These are phyloP conservation scores for Hystrix brachyura DNA, from an alignment of 2,113 vertebrate species.

Conservation along the genomic window DNA sequence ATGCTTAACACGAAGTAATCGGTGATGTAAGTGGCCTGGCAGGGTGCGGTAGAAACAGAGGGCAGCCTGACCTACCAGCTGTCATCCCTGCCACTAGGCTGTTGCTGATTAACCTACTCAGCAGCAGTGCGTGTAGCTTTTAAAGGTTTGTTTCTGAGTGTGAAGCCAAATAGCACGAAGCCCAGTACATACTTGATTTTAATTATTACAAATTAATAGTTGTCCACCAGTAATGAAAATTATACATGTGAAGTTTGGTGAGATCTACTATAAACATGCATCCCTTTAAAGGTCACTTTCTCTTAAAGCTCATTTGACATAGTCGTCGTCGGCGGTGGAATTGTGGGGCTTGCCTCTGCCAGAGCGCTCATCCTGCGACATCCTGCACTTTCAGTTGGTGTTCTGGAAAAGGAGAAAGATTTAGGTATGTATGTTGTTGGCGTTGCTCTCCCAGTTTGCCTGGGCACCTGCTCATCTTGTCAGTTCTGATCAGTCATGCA, in stretches of 20 bases:
- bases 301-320: constrained; percentile 85
- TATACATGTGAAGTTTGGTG: neutral
- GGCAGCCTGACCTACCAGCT: neutral
- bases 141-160: neutral
- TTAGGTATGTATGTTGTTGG: constrained; percentile 89
- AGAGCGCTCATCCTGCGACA: constrained; percentile 93
- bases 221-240: neutral
- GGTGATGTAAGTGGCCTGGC: neutral
- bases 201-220: constrained; percentile 42
- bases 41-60: neutral
- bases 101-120: neutral
- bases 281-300: constrained; percentile 70
- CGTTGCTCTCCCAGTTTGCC: neutral
- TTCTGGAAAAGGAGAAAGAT: constrained; percentile 96
- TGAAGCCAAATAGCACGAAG: constrained; percentile 5
- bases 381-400: constrained; percentile 90
- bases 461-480: neutral
- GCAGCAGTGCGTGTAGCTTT: neutral
- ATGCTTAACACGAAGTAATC: neutral
- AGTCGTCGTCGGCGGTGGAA: constrained; percentile 93
- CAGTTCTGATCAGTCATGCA: neutral
- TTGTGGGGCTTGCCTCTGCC: constrained; percentile 95
- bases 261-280: constrained; percentile 1
- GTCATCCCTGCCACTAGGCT: neutral
- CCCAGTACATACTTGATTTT: constrained; percentile 45